Evolutionary conservation across 30 jellyfish, hydroid and myxozoan genomes (phyloP), one percentile per base, ranked within the genome.

Genomic region (Phacellophora camtschatica): DNA sequence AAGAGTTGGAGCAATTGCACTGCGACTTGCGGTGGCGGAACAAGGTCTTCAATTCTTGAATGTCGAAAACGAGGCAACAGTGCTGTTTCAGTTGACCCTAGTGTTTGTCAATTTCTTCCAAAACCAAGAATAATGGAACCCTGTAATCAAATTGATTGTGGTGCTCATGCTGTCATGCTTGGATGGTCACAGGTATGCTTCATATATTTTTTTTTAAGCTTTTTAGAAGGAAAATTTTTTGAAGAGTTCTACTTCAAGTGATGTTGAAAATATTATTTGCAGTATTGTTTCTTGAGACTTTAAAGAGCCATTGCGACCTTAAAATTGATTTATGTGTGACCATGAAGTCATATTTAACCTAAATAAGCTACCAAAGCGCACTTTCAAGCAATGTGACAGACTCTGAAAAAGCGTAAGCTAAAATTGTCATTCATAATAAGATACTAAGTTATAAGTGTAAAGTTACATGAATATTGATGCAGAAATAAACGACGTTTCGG

Each of bases 161-260:
- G 16, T 11, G 22, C 85, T 8, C 33, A 53, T 29, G 15, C 72
- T 1, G 74, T 80, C 23, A 28, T 6, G 22, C 48, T 64, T 65
- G 91, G 91, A 13, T 80, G 91, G 91, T 80, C 91, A 2, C 67
- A 65, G 91, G 91, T 80, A 50, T 19, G 83, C 15, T 5, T 5
- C 51, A 39, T 39, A 5, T 39, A 5, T 39, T 13, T 7, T 39
- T 7, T 39, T 39, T 13, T 39, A 5, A 7, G 13, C n/a, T n/a
- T n/a, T n/a, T n/a, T n/a, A n/a, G n/a, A n/a, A n/a, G n/a, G n/a
- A n/a, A n/a, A n/a, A n/a, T n/a, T n/a, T n/a, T n/a, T n/a, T n/a
- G n/a, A n/a, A n/a, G n/a, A n/a, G n/a, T n/a, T n/a, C n/a, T n/a
- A n/a, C n/a, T n/a, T n/a, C n/a, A 7, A 39, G 7, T 39, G 7